Percentiles rank a stretch among this genome's conserved stretches.
Conservation (phyloP, 2,888 invertebrate genomes). For the Notocelia uddmanniana region DNA sequence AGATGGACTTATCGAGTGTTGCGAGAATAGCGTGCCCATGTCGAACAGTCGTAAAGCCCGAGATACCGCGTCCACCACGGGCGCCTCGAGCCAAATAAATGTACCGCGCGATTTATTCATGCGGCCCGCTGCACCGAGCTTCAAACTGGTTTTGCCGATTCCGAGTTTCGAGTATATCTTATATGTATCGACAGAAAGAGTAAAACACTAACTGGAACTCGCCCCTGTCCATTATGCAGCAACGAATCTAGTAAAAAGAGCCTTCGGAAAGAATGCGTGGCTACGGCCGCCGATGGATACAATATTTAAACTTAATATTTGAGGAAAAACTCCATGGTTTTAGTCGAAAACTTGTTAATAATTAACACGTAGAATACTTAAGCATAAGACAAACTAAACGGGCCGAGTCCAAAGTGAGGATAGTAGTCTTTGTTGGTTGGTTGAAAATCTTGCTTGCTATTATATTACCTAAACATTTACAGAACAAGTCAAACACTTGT, state of each 20-base stretch:
- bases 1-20: slow-evolving; percentile 39
- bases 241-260: background rate
- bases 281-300: background rate
- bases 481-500: no score
- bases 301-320: background rate
- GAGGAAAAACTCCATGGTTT: no score
- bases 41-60: slow-evolving; percentile 54
- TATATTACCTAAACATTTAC: no score
- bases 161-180: slow-evolving; percentile 10
- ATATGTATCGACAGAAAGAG: slow-evolving; percentile 11
- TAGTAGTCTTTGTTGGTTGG: no score
- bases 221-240: slow-evolving; percentile 1
- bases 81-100: slow-evolving; percentile 50
- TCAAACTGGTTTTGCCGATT: slow-evolving; percentile 35
- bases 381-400: no score
- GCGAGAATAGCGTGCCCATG: slow-evolving; percentile 43
- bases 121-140: slow-evolving; percentile 50
- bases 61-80: slow-evolving; percentile 50
- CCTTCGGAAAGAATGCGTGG: background rate
- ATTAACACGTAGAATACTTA: no score
- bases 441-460: no score
- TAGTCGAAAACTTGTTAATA: no score
- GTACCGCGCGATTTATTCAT: slow-evolving; percentile 64
- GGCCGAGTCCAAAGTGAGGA: no score
- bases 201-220: background rate